These are phyloP conservation scores for Xestia ashworthii DNA, from an alignment of 2,888 invertebrate species.

Conservation along the genomic window DNA sequence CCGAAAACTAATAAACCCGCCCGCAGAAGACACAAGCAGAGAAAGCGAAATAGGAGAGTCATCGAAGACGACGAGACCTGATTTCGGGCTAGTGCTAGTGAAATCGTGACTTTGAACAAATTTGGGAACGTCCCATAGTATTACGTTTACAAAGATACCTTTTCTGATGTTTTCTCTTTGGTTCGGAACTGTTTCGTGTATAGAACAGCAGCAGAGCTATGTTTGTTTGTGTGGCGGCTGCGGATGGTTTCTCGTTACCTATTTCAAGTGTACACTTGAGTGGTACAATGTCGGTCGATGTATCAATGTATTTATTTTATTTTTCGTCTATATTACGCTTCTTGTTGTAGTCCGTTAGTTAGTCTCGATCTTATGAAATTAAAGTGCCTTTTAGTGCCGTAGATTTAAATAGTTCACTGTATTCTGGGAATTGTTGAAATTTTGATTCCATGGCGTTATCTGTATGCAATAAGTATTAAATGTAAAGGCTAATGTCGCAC, in stretches of 20 bases:
- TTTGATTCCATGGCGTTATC: slow-evolving; percentile 65
- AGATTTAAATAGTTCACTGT: slow-evolving; percentile 65
- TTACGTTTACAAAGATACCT: slow-evolving; percentile 75
- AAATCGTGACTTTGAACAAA: slow-evolving; percentile 83
- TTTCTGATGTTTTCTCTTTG: slow-evolving; percentile 62
- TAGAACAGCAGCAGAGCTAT: slow-evolving; percentile 58
- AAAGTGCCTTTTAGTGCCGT: slow-evolving; percentile 83
- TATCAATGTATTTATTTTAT: slow-evolving; percentile 81
- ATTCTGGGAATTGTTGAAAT: slow-evolving; percentile 62
- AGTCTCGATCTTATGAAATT: slow-evolving; percentile 74
- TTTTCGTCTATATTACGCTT: slow-evolving; percentile 82
- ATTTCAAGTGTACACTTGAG: slow-evolving; percentile 59
- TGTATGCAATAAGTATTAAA: slow-evolving; percentile 64
- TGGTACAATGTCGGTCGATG: slow-evolving; percentile 69
- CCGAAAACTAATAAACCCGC: slow-evolving; percentile 90
- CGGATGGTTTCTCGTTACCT: slow-evolving; percentile 63
- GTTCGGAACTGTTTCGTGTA: slow-evolving; percentile 54
- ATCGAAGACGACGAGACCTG: slow-evolving; percentile 85
- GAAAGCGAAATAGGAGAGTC: slow-evolving; percentile 80
- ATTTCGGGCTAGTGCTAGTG: slow-evolving; percentile 75
- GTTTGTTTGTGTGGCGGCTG: slow-evolving; percentile 62
- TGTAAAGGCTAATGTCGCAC: slow-evolving; percentile 60
- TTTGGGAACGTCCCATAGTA: slow-evolving; percentile 74
- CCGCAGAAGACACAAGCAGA: slow-evolving; percentile 80
- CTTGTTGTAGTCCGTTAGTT: slow-evolving; percentile 80